phyloP scores from a whole-genome alignment of 2,888 invertebrate species.

The Aporophyla lueneburgensis region DNA sequence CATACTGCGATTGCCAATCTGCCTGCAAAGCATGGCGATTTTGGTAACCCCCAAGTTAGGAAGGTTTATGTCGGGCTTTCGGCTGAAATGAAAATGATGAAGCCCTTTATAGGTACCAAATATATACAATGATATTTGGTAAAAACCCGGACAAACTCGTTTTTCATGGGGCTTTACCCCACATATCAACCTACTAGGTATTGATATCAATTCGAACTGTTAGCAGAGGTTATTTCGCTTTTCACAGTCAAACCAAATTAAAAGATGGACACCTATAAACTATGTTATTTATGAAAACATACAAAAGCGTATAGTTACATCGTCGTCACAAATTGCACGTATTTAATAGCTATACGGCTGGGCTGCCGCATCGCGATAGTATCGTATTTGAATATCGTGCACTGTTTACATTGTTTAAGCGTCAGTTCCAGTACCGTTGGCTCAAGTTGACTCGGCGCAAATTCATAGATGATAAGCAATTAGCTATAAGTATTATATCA shows the following conservation, averaged over 20 bases:
- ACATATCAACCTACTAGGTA: background rate
- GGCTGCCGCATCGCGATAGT: conserved; percentile 33
- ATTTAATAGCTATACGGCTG: conserved; percentile 31
- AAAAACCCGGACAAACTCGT: background rate
- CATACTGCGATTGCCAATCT: too few relatives aligned
- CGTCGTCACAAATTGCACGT: conserved; percentile 24
- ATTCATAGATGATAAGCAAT: too few relatives aligned
- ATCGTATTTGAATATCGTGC: conserved; percentile 35
- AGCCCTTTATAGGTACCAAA: too few relatives aligned
- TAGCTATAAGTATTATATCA: too few relatives aligned
- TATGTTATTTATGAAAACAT: background rate
- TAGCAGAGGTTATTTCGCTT: background rate
- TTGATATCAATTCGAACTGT: background rate
- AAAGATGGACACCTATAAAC: conserved; percentile 16
- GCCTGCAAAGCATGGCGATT: too few relatives aligned
- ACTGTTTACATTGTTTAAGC: too few relatives aligned
- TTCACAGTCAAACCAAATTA: background rate
- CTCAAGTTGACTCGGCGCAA: too few relatives aligned
- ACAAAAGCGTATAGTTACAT: conserved; percentile 6
- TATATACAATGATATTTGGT: background rate
- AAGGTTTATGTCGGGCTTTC: too few relatives aligned
- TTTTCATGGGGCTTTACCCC: background rate
- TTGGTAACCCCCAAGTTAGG: too few relatives aligned
- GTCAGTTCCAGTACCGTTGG: too few relatives aligned
- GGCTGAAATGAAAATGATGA: too few relatives aligned